Base-by-base conservation (phyloP, 2,797 vertebrate genomes). In the Chloroceryle amazona region DNA sequence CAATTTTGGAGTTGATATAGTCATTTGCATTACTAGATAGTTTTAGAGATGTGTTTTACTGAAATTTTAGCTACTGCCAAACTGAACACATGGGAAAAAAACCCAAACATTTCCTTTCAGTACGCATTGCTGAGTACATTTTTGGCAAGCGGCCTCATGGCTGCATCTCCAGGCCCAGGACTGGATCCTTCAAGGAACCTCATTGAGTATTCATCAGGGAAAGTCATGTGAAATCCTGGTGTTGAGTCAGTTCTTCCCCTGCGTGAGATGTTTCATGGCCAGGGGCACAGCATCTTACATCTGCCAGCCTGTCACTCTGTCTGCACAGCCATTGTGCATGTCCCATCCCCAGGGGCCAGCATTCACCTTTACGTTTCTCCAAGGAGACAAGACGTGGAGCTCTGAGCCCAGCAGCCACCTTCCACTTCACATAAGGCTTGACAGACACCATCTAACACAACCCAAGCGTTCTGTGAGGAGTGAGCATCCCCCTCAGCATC, bases 401-500 rank as follows among this genome's bases (percentile, higher is more conserved):
- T 72, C 52, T 8, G 23, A 55, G 46, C 31, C 41, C 54, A 25
- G 71, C 90, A 42, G 52, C 42, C 37, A 31, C 61, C 21, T 44
- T 47, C 55, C 3, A 0, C 61, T 19, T 74, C 54, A 1, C 8
- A 4, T 12, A 31, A 31, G n/a, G 11, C 16, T 55, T 49, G 28
- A 25, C 74, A 62, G 61, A 9, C 26, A 4, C 4, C 1, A 0
- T 5, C n/a, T 19, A 19, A 68, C 41, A 29, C 49, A 70, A 19
- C 7, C 73, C 54, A 39, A 79, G 21, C 33, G 29, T 42, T 29
- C 51, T 23, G 20, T 57, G 26, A 2, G 15, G 33, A 28, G 18
- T 0, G 0, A 47, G 58, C 52, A n/a, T 7, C 35, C 39, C 62
- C n/a, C 16, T 2, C 1, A 21, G 13, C 3, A 4, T 29, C 1